These are phyloP conservation scores for Cygnus buccinator DNA, from an alignment of 2,113 vertebrate genomes.

Conservation along the genomic window DNA sequence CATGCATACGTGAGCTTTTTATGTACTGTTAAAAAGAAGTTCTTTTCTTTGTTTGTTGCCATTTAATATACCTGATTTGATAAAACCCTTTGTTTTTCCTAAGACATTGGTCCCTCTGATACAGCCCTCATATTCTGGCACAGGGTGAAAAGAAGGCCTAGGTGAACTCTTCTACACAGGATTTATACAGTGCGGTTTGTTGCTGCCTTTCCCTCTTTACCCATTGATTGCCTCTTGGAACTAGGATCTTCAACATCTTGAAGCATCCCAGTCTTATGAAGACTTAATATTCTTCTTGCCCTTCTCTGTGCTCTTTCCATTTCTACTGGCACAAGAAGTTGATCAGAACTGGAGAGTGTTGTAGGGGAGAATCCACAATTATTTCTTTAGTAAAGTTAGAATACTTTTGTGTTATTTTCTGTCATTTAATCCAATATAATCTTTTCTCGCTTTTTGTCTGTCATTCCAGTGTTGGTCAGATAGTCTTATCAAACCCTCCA, in stretches of 20 bases:
- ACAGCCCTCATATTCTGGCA: background rate
- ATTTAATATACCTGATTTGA: background rate
- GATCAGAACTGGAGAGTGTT: background rate
- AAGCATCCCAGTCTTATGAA: background rate
- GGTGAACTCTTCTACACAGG: background rate
- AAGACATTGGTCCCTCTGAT: background rate
- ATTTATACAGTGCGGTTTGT: background rate
- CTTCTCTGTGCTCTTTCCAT: background rate
- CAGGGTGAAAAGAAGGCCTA: background rate
- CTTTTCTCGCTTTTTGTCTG: background rate
- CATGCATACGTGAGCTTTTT: background rate
- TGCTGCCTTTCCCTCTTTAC: background rate
- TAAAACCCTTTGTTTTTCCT: background rate
- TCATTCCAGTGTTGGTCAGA: background rate
- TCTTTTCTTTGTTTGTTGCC: background rate
- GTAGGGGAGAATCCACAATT: background rate
- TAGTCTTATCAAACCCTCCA: background rate
- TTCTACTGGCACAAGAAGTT: background rate
- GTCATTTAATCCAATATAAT: background rate
- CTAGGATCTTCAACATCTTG: background rate
- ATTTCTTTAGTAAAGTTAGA: background rate
- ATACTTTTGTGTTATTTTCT: background rate
- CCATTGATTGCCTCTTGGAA: background rate
- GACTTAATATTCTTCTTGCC: background rate
- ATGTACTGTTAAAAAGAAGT: accelerated